phyloP scores from a whole-genome alignment of 2,888 invertebrate species.

The Pediacus dermestoides region DNA sequence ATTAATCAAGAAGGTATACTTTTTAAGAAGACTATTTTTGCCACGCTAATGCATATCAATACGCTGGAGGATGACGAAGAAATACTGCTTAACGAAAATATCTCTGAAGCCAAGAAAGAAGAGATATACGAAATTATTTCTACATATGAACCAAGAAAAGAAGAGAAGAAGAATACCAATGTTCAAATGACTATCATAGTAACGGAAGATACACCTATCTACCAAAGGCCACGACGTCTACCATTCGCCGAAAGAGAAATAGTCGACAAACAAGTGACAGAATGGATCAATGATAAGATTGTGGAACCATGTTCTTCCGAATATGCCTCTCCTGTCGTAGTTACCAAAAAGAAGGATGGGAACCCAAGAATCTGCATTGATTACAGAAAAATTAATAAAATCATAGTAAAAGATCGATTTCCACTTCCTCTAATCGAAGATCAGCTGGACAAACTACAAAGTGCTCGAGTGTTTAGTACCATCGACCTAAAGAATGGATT shows the following conservation, averaged over 20 bases:
- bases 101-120: too few species aligned
- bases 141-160: too few species aligned
- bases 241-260: conserved; percentile 20
- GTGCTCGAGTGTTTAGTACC: conserved; percentile 13
- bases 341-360: conserved; percentile 28
- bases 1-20: too few species aligned
- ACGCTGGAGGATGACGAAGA: too few species aligned
- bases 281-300: conserved; percentile 24
- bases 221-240: conserved; percentile 24
- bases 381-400: conserved; percentile 24
- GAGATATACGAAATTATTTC: too few species aligned
- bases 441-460: conserved; percentile 17
- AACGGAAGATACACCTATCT: conserved; percentile 21
- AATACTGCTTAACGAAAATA: too few species aligned
- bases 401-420: conserved; percentile 25
- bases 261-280: conserved; percentile 21
- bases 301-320: conserved; percentile 28
- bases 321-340: conserved; percentile 26
- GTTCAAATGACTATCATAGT: conserved; percentile 18
- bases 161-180: conserved; percentile 11
- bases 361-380: conserved; percentile 24
- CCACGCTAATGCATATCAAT: too few species aligned
- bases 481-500: conserved; percentile 16
- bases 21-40: too few species aligned
- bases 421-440: conserved; percentile 24